Evolutionary conservation across 2,797 vertebrate genomes (phyloP).

Genomic region (Vespertilio murinus): DNA sequence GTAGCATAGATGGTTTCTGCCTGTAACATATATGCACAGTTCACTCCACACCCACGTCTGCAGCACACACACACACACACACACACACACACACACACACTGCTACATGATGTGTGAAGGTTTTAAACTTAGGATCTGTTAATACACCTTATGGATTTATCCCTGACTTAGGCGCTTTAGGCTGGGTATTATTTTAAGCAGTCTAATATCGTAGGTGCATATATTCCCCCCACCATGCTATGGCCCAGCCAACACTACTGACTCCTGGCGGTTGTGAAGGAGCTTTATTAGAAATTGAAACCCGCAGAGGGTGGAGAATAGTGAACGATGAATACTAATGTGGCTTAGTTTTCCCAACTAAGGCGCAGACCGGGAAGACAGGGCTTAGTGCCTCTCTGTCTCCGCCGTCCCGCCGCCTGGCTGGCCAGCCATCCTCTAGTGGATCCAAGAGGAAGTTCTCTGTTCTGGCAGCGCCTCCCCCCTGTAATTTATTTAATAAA

Average conservation of each 20-base stretch:
- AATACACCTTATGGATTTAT: constrained; percentile 63
- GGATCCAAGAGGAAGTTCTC: constrained; percentile 77
- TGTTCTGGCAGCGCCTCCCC: constrained; percentile 10
- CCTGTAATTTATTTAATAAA: constrained; percentile 57
- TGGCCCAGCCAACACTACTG: background rate
- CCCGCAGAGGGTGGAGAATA: background rate
- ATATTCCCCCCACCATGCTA: background rate
- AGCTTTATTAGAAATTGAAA: constrained; percentile 68
- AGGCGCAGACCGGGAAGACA: background rate
- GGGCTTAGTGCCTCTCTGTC: background rate
- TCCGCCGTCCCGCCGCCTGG: background rate
- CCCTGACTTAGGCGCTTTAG: constrained; percentile 62
- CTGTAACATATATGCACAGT: constrained; percentile 32
- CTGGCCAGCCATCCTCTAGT: constrained; percentile 81
- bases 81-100: constrained; percentile 49
- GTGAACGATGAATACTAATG: constrained; percentile 18
- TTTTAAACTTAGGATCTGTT: constrained; percentile 66
- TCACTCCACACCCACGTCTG: constrained; percentile 48
- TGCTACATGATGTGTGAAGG: constrained; percentile 50
- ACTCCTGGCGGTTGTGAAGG: constrained; percentile 62
- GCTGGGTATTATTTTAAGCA: constrained; percentile 52
- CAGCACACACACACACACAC: constrained; percentile 50
- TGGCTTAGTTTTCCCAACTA: background rate
- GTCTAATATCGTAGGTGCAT: background rate
- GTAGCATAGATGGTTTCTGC: constrained; percentile 71